A percentile compares a stretch with the other conserved stretches of the same genome.
phyloP scores from a whole-genome alignment of 23 tunicate species.

The Trididemnum nubilum region DNA sequence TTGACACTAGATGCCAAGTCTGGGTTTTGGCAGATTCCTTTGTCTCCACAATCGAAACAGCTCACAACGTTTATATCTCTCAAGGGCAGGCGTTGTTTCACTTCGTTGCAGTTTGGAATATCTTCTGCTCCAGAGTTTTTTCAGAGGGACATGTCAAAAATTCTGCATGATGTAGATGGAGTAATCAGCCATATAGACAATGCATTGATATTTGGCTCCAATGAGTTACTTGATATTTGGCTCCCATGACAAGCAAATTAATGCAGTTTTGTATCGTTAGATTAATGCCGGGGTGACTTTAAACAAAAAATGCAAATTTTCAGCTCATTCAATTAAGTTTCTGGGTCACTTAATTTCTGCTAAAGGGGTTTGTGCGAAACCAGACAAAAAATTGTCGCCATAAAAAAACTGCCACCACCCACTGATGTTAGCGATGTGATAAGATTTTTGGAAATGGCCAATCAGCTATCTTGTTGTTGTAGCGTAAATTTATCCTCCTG shows the following conservation, averaged over 20 bases:
- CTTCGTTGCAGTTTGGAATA: too few relatives aligned
- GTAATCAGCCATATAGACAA: conserved; percentile 12
- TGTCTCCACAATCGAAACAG: too few relatives aligned
- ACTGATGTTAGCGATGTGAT: conserved; percentile 19
- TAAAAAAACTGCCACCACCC: conserved; percentile 15
- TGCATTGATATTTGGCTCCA: not conserved
- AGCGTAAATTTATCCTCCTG: too few relatives aligned
- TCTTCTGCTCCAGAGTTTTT: not conserved
- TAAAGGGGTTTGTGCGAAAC: conserved; percentile 20
- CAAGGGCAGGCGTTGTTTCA: too few relatives aligned
- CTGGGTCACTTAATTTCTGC: not conserved
- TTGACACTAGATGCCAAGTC: too few relatives aligned
- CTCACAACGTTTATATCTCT: too few relatives aligned
- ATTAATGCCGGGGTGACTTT: conserved; percentile 13
- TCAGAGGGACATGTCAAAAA: not conserved
- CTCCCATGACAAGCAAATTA: not conserved
- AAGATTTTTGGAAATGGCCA: conserved; percentile 25
- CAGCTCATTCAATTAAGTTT: not conserved
- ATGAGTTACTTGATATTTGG: not conserved
- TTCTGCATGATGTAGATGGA: not conserved
- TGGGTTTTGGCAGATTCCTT: too few relatives aligned
- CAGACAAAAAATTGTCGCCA: conserved; percentile 1
- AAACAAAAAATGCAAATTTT: conserved; percentile 21
- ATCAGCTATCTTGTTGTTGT: not conserved
- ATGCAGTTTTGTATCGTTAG: conserved; percentile 6